Base-by-base conservation (phyloP, 64 coral and sea anemone species). In the Cladopsammia gracilis region DNA sequence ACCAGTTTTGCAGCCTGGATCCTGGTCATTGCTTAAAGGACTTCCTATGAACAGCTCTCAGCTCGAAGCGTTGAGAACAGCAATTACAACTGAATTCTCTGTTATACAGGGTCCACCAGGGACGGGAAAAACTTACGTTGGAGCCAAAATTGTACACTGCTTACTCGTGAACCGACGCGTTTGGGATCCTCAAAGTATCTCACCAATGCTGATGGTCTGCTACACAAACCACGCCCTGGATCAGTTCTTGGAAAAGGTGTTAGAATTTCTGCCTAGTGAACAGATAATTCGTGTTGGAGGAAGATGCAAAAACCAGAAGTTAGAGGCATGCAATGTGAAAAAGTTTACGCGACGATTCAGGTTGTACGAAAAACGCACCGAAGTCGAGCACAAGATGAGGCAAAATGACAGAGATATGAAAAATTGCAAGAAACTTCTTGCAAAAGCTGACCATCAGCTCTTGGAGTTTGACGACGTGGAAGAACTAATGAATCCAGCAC, bases 21-120 rank as follows among this genome's bases (percentile, higher is more conserved):
- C 73, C 9, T 98, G 96, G 96, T 92, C 96, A 20, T 19, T 74
- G 24, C 64, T 26, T 15, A 60, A 62, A 62, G 42, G 60, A 48
- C 77, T 98, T 59, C 75, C 82, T 10, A 58, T 98, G 4, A 94
- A 98, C 73, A 24, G 51, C 8, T 98, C 96, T 57, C 96, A 98
- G 78, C 59, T 88, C 11, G 89, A 98, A 66, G 92, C 96, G 10
- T 64, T 98, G 46, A 88, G 77, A 71, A 98, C 85, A 2, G 96
- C 92, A 45, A 54, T 98, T 7, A 95, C 96, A 26, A 95, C 70
- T 56, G 96, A 98, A 19, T 91, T 98, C 53, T 94, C 92, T 62
- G 96, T 98, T 14, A 98, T 98, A 44, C 96, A 98, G 78, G 96
- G 96, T 47, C 96, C 96, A 70, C 96, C 96, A 43, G 96, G 96